These are phyloP conservation scores for Babyrousa celebensis DNA, from an alignment of 2,797 vertebrate genomes.

Conservation along the genomic window DNA sequence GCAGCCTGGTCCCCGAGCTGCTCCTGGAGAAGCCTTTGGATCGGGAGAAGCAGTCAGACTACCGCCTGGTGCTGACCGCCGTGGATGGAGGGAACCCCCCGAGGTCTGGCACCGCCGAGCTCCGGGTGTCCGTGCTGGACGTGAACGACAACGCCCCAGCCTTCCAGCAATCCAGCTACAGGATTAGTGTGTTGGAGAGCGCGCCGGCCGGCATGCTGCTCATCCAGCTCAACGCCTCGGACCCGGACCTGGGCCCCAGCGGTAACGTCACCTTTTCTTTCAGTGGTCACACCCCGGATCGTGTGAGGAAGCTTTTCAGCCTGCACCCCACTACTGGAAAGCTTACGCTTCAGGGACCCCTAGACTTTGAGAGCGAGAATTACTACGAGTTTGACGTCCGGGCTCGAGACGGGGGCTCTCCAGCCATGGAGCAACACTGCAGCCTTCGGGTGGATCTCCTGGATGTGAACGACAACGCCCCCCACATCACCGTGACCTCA, in stretches of 20 bases:
- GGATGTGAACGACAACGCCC: conserved; percentile 92
- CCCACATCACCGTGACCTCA: conserved; percentile 90
- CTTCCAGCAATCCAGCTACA: conserved; percentile 87
- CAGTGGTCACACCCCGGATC: conserved; percentile 88
- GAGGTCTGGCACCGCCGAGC: conserved; percentile 86
- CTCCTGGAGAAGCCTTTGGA: conserved; percentile 88
- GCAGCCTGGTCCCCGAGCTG: conserved; percentile 86
- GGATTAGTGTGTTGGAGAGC: conserved; percentile 86
- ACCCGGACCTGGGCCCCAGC: conserved; percentile 87
- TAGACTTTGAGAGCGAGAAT: conserved; percentile 89
- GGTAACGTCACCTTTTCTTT: conserved; percentile 88
- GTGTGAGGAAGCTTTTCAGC: conserved; percentile 85
- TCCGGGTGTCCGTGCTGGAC: conserved; percentile 87
- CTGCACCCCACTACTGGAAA: conserved; percentile 84
- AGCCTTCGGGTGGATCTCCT: conserved; percentile 91
- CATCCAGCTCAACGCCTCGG: conserved; percentile 86
- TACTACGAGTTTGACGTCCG: conserved; percentile 88
- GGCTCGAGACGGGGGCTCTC: conserved; percentile 88
- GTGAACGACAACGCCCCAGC: conserved; percentile 89
- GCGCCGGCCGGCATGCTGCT: conserved; percentile 82
- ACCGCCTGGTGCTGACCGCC: conserved; percentile 86
- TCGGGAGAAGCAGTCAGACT: conserved; percentile 86
- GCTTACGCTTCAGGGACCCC: conserved; percentile 83
- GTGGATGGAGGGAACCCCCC: conserved; percentile 87
- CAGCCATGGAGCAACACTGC: conserved; percentile 89